These are phyloP conservation scores for Osmerus eperlanus DNA, from an alignment of 2,113 vertebrate species.

Conservation along the genomic window DNA sequence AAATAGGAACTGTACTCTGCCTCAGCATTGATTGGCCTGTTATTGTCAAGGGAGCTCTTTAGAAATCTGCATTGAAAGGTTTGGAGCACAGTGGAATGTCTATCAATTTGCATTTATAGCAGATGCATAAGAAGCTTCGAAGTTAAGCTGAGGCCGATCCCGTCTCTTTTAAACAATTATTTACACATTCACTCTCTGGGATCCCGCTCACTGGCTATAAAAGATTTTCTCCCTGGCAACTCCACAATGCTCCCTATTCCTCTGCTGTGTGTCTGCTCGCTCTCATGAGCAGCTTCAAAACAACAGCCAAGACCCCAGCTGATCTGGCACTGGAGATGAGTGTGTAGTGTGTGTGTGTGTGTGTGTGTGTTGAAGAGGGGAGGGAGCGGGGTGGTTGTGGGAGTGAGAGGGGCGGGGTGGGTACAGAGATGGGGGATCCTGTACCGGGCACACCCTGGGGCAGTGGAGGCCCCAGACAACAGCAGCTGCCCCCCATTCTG, in stretches of 20 bases:
- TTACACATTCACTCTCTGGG: conserved; percentile 47
- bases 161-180: conserved; percentile 55
- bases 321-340: conserved; percentile 41
- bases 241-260: conserved; percentile 49
- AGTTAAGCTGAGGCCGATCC: conserved; percentile 47
- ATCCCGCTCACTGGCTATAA: conserved; percentile 56
- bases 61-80: conserved; percentile 55
- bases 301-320: conserved; percentile 37
- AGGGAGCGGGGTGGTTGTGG: not conserved
- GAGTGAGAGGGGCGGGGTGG: not conserved
- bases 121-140: conserved; percentile 62
- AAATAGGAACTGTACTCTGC: conserved; percentile 44
- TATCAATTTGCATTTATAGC: conserved; percentile 67
- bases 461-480: conserved; percentile 45
- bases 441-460: conserved; percentile 37
- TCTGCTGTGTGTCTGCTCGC: conserved; percentile 42
- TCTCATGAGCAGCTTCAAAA: conserved; percentile 45
- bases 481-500: conserved; percentile 61
- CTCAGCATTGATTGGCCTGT: conserved; percentile 27
- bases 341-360: not conserved
- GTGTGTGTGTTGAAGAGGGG: conserved; percentile 4
- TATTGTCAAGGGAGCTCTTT: conserved; percentile 52
- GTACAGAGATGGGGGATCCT: conserved; percentile 9
- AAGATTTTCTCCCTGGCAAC: conserved; percentile 58
- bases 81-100: conserved; percentile 75